Conservation (phyloP, 2,888 invertebrate genomes). For the Herminia tarsipennalis region DNA sequence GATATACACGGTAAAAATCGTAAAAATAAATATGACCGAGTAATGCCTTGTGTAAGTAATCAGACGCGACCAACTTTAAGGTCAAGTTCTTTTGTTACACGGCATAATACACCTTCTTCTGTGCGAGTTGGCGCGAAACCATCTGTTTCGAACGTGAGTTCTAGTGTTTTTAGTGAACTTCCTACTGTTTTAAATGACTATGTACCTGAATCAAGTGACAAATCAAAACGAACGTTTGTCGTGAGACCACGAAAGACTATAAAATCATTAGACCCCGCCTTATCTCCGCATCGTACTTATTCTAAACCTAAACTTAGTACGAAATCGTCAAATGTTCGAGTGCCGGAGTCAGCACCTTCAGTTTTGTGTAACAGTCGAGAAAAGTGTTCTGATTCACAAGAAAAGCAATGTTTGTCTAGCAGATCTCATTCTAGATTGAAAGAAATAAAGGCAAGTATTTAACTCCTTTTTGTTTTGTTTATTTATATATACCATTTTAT, state of each 20-base stretch:
- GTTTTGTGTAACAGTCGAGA: conserved; percentile 45
- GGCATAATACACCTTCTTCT: conserved; percentile 62
- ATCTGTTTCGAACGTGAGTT: conserved; percentile 62
- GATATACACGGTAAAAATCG: conserved; percentile 37
- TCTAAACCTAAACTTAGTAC: conserved; percentile 35
- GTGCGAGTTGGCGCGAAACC: conserved; percentile 70
- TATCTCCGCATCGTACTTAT: conserved; percentile 53
- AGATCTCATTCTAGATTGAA: conserved; percentile 67
- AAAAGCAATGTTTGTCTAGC: conserved; percentile 64
- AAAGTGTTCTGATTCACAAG: conserved; percentile 58
- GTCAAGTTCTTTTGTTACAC: conserved; percentile 61
- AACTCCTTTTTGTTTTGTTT: too few relatives aligned
- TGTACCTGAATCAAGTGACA: conserved; percentile 47
- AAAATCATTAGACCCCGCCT: conserved; percentile 65
- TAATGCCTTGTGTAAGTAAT: conserved; percentile 71
- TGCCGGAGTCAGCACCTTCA: conserved; percentile 59
- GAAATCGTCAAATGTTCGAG: conserved; percentile 42
- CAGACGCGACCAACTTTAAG: conserved; percentile 52
- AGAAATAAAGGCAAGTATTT: conserved; percentile 65
- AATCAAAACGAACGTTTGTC: conserved; percentile 51
- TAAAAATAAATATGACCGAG: conserved; percentile 64
- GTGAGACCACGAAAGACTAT: conserved; percentile 73
- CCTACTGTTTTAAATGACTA: conserved; percentile 72
- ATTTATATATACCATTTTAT: too few relatives aligned
- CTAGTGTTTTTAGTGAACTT: conserved; percentile 66